Evolutionary conservation across 2,113 vertebrate species (phyloP).

Genomic region (Ascaphus truei): DNA sequence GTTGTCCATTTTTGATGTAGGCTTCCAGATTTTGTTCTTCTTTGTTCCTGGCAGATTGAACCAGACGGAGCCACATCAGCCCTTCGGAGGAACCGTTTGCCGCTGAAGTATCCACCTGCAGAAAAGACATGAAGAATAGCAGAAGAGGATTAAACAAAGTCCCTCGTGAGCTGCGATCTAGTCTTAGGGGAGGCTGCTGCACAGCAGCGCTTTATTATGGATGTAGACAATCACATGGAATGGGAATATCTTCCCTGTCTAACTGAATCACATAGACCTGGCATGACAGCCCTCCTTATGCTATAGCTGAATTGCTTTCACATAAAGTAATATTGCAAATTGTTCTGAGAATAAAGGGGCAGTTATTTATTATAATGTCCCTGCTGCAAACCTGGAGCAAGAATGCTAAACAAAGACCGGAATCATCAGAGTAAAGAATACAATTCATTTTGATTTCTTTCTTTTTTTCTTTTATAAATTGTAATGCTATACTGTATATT

Average conservation of each 20-base stretch:
- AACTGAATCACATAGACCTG: slow-evolving; percentile 23
- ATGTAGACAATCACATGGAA: slow-evolving; percentile 12
- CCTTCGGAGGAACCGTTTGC: slow-evolving; percentile 89
- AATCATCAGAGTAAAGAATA: too few species aligned
- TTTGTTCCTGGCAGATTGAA: slow-evolving; percentile 88
- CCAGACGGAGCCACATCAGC: slow-evolving; percentile 91
- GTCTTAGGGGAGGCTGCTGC: slow-evolving; percentile 10
- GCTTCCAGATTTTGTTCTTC: slow-evolving; percentile 97
- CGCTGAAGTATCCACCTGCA: slow-evolving; percentile 92
- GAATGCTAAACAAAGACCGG: too few species aligned
- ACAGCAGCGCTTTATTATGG: slow-evolving; percentile 20
- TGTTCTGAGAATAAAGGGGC: neutral
- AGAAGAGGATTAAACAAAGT: neutral
- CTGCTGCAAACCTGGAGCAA: too few species aligned
- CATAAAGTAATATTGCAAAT: neutral
- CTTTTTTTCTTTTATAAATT: too few species aligned
- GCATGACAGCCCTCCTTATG: slow-evolving; percentile 31
- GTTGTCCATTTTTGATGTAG: slow-evolving; percentile 94
- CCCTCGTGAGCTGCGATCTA: neutral
- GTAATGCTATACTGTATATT: too few species aligned
- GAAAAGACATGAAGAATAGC: neutral
- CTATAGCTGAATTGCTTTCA: slow-evolving; percentile 13
- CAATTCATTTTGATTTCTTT: too few species aligned
- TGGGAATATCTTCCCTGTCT: slow-evolving; percentile 20
- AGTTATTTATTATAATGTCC: slow-evolving; percentile 16